Evolutionary conservation across 1,140 invertebrate genomes (phyloP).

Genomic region (Lethrus apterus): DNA sequence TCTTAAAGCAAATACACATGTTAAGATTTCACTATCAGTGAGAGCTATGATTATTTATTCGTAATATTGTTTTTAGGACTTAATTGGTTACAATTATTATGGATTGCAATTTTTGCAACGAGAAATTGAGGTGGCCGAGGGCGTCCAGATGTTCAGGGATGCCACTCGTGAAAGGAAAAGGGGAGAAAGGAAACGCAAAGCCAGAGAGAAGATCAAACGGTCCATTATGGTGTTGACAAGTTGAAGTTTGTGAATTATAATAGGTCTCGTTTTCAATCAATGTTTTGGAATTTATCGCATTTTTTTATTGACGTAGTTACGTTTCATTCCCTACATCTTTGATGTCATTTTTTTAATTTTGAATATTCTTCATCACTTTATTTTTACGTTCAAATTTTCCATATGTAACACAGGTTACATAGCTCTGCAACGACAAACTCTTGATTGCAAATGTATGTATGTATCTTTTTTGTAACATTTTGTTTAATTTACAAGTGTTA

Average conservation of each 20-base stretch:
- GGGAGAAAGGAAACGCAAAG: slow-evolving; percentile 58
- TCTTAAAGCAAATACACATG: background rate
- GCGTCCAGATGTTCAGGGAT: slow-evolving; percentile 76
- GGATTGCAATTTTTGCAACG: slow-evolving; percentile 70
- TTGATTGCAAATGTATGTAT: no score
- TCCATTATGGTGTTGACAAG: slow-evolving; percentile 45
- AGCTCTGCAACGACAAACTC: no score
- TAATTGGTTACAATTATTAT: slow-evolving; percentile 80
- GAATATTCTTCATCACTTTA: no score
- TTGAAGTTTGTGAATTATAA: slow-evolving; percentile 15
- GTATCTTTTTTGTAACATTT: no score
- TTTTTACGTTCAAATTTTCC: no score
- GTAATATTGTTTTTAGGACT: slow-evolving; percentile 56
- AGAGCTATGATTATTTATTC: background rate
- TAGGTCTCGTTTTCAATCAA: no score
- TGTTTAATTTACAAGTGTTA: no score
- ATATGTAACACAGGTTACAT: no score
- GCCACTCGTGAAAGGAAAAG: slow-evolving; percentile 59
- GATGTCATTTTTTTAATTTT: no score
- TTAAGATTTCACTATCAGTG: slow-evolving; percentile 4
- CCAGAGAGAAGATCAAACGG: slow-evolving; percentile 64
- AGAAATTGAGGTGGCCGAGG: slow-evolving; percentile 71
- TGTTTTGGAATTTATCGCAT: no score
- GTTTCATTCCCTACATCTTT: no score
- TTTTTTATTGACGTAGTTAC: no score